Percentiles rank a stretch among this genome's conserved stretches.
Conservation (phyloP, 35 echinoderm and acorn worm species). For the Lytechinus pictus region DNA sequence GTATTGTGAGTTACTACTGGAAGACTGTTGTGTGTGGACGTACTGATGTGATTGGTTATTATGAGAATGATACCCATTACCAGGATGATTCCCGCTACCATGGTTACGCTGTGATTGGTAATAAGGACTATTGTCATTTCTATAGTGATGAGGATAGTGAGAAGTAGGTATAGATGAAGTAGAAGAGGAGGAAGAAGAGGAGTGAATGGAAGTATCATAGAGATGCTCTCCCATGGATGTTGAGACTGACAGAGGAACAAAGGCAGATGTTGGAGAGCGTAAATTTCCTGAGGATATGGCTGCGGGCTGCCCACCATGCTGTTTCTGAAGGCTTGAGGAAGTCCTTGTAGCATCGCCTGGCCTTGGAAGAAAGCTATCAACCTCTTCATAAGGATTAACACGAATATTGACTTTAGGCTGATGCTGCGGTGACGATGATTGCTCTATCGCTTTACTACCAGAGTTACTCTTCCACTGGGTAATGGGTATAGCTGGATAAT, state of each 20-base stretch:
- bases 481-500: conserved; percentile 38
- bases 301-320: neutral
- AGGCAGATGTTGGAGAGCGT: conserved; percentile 29
- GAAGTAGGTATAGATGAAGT: neutral
- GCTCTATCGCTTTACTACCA: neutral
- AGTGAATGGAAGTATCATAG: conserved; percentile 33
- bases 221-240: conserved; percentile 19
- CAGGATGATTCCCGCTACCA: conserved; percentile 22
- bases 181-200: conserved; percentile 43
- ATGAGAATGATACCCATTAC: conserved; percentile 12
- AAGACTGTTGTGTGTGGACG: conserved; percentile 32
- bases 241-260: conserved; percentile 28
- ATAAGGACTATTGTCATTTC: neutral
- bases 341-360: neutral
- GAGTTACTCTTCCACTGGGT: conserved; percentile 41
- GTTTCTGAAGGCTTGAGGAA: neutral
- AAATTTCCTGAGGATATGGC: neutral
- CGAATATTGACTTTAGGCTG: neutral
- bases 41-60: neutral
- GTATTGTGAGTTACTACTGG: neutral
- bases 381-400: conserved; percentile 11
- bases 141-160: neutral
- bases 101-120: neutral
- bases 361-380: conserved; percentile 11
- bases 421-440: neutral